Base-by-base conservation (phyloP, 2,888 invertebrate species). In the Mythimna loreyi region DNA sequence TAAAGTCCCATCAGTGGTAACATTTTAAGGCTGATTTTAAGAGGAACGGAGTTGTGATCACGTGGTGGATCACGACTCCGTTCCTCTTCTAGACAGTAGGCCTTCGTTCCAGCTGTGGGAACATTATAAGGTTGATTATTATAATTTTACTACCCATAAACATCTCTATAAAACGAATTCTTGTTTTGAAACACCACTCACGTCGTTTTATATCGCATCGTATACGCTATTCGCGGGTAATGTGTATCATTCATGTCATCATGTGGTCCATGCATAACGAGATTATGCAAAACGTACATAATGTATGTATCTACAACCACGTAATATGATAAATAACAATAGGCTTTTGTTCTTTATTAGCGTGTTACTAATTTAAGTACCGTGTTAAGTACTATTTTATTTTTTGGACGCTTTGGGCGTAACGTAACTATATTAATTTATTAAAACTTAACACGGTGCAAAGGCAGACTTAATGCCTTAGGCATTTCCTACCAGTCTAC, bases 141-240 rank as follows among this genome's bases (percentile, higher is more conserved):
- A 60, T 6, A 47, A 25, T 11, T 33, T 25, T 33, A 28, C 21
- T 52, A 52, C 9, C 9, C 45, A 47, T 4, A 28, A 19, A 28
- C 4, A 67, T 4, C 19, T 43, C 28, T 3, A 9, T 52, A 43
- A 45, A 74, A 59, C 69, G n/a, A 68, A 74, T 69, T 7, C 13
- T 47, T 11, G 21, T 60, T 59, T 67, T 62, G 30, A 47, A 36
- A 75, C 8, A 62, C 57, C 33, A 13, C 56, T 75, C 70, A 64
- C 49, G 59, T 59, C 49, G 13, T 19, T 53, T 66, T 47, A 50
- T 36, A 21, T 49, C 47, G 52, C 49, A 67, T 65, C 21, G 19
- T 53, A 33, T 28, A n/a, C 52, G 23, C 47, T 67, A 7, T 13
- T 33, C 2, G 68, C 55, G 58, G 45, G 47, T 59, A 62, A 67